Evolutionary conservation across 2,113 vertebrate species (phyloP), one percentile per base, ranked within the genome.

Genomic region (Thalassoma bifasciatum): DNA sequence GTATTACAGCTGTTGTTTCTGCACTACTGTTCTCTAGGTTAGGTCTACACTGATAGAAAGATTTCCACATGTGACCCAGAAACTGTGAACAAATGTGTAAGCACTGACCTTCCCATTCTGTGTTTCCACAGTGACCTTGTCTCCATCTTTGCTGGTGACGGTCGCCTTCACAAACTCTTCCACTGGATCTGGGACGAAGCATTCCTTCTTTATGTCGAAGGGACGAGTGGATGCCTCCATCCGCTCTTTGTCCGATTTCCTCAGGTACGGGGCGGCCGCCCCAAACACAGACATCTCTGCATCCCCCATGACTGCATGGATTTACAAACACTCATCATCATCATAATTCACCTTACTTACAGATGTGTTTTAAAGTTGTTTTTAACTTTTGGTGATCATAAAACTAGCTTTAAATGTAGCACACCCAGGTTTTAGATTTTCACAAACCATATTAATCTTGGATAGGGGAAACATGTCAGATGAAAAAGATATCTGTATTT

Each of bases 141-240:
- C 93, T 34, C 94, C 95, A 1, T 96, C 95, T 65, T 95, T 88
- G 66, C 92, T 94, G 24, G 16, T 16, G 40, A 96, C 58, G 60
- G 90, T 93, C 59, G 88, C 95, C 85, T 94, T 96, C 61, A 96
- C 94, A 22, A 91, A 96, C 85, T 96, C 95, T 26, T 96, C 93
- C 64, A 94, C 93, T 2, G 88, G 10, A 53, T 96, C 95, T 0
- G 95, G 94, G 30, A 96, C 93, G 14, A 95, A 97, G 64, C 93
- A 94, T 79, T 96, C 93, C 49, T 93, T 96, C 88, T 95, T 96
- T 64, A 96, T 95, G 86, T 96, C 96, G 0, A 96, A 96, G 50
- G 50, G 0, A 62, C 94, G 92, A 0, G 94, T 96, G 62, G 96
- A 96, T 12, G 94, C 95, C 84, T 96, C 95, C 85, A 97, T 92